phyloP scores from a whole-genome alignment of 2,797 vertebrate genomes.

The Sebastes iracundus region DNA sequence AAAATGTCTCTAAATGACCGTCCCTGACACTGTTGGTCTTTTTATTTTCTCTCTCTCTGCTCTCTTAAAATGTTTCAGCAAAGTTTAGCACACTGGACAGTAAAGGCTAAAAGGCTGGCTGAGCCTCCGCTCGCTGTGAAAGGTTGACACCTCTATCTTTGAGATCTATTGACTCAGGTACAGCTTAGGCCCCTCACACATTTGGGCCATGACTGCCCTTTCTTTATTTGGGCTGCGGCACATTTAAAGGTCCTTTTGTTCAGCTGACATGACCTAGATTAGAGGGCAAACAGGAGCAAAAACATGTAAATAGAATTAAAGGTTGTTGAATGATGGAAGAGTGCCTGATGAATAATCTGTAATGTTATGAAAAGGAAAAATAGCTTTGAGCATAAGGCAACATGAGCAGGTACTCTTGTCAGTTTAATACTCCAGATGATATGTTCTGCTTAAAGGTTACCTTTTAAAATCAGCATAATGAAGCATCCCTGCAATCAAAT shows the following conservation, averaged over 20 bases:
- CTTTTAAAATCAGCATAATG: constrained; percentile 17
- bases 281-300: constrained; percentile 43
- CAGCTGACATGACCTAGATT: constrained; percentile 60
- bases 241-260: constrained; percentile 67
- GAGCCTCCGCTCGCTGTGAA: constrained; percentile 48
- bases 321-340: constrained; percentile 53
- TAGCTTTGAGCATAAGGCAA: not conserved
- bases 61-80: constrained; percentile 43
- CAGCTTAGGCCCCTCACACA: constrained; percentile 52
- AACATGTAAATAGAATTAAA: constrained; percentile 53
- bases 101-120: constrained; percentile 48
- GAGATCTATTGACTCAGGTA: constrained; percentile 72
- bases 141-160: constrained; percentile 72
- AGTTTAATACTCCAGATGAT: not conserved
- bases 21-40: constrained; percentile 19
- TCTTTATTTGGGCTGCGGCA: constrained; percentile 53
- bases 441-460: constrained; percentile 7
- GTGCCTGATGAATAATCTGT: constrained; percentile 15
- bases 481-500: constrained; percentile 29
- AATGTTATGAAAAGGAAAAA: constrained; percentile 9
- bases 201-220: constrained; percentile 56
- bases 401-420: not conserved
- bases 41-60: constrained; percentile 16
- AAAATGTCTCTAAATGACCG: constrained; percentile 14
- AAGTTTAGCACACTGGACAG: constrained; percentile 50